Evolutionary conservation across 2,888 invertebrate genomes (phyloP).

Genomic region (Apodemia hepburni): DNA sequence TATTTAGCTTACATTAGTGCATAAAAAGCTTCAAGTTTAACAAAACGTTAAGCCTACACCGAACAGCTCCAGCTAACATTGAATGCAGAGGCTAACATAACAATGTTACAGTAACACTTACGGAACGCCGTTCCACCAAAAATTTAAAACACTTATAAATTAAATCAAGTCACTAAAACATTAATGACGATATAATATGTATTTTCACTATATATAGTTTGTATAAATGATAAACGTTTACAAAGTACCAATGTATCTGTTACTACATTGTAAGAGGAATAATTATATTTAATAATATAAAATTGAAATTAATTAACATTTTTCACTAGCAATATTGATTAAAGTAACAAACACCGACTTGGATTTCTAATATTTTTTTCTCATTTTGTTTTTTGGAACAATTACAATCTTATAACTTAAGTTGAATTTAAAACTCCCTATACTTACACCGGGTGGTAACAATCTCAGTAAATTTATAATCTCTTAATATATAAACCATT

Average conservation of each 20-base stretch:
- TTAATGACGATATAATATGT: conserved; percentile 49
- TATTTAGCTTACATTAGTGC: conserved; percentile 43
- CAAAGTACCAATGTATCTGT: conserved; percentile 36
- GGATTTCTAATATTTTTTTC: conserved; percentile 46
- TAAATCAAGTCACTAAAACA: conserved; percentile 62
- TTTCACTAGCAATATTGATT: conserved; percentile 50
- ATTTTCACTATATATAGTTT: conserved; percentile 54
- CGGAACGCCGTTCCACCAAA: conserved; percentile 49
- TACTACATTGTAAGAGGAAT: conserved; percentile 61
- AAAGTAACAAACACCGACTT: conserved; percentile 64
- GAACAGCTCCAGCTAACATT: conserved; percentile 39
- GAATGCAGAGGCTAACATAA: conserved; percentile 36
- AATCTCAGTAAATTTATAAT: conserved; percentile 71
- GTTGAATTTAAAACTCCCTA: conserved; percentile 52
- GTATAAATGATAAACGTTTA: conserved; percentile 37
- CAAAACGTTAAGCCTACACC: conserved; percentile 32
- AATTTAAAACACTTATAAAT: conserved; percentile 51
- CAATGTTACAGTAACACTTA: neutral
- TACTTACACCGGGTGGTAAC: conserved; percentile 71
- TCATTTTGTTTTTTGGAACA: conserved; percentile 48
- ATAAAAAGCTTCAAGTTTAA: conserved; percentile 41
- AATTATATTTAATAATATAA: conserved; percentile 53
- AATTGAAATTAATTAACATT: conserved; percentile 60
- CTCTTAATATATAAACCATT: conserved; percentile 72
- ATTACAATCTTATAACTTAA: conserved; percentile 45